Percentiles rank a stretch among this genome's conserved stretches.
Evolutionary conservation across 2,888 invertebrate species (phyloP).

Genomic region (Parthenolecanium corni): DNA sequence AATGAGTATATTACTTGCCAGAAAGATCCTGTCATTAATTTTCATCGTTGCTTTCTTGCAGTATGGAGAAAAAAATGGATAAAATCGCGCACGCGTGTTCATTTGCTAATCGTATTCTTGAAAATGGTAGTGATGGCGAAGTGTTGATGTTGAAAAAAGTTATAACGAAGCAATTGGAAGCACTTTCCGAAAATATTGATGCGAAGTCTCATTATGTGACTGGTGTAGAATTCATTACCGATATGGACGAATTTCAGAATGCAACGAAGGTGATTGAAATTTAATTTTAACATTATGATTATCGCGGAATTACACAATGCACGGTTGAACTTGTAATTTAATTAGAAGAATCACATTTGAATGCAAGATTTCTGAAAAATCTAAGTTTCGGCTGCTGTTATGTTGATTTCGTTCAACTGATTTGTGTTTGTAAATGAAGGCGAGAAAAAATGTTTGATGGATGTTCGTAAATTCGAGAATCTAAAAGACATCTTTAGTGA

Average conservation of each 20-base stretch:
- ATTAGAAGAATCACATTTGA: no score
- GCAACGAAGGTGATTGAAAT: constrained; percentile 43
- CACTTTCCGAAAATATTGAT: constrained; percentile 25
- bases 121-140: constrained; percentile 74
- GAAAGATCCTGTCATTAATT: background rate
- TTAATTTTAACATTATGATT: background rate
- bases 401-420: no score
- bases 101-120: constrained; percentile 68
- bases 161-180: constrained; percentile 57
- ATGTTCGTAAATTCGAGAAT: no score
- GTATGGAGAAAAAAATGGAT: constrained; percentile 69
- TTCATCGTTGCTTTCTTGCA: constrained; percentile 33
- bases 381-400: no score
- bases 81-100: constrained; percentile 77
- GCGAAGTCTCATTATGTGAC: constrained; percentile 59
- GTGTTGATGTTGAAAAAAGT: constrained; percentile 70
- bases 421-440: no score
- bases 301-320: background rate
- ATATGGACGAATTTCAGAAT: constrained; percentile 63
- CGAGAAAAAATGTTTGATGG: no score
- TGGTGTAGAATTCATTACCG: constrained; percentile 69
- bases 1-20: background rate
- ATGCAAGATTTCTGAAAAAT: no score
- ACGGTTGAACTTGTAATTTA: no score
- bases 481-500: no score